These are phyloP conservation scores for Brachionus paranguensis DNA, from an alignment of 1,140 invertebrate genomes.

Conservation along the genomic window DNA sequence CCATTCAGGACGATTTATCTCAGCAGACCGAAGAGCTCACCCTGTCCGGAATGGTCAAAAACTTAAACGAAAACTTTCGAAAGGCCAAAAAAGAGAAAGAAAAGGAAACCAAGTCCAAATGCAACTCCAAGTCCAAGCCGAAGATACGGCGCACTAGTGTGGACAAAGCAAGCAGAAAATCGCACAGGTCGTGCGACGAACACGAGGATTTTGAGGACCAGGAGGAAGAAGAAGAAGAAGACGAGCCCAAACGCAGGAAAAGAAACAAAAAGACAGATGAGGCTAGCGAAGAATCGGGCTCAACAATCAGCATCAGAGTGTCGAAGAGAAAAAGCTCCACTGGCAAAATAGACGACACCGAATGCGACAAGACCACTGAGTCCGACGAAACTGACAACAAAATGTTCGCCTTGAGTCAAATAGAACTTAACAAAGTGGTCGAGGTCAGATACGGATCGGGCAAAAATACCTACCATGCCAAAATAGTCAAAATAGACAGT, in stretches of 20 bases:
- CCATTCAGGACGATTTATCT: background rate
- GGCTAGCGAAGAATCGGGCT: background rate
- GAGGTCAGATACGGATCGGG: conserved; percentile 32
- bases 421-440: conserved; percentile 8
- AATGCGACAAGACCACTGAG: background rate
- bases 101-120: background rate
- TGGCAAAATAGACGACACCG: background rate
- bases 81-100: conserved; percentile 34
- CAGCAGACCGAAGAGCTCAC: background rate
- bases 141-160: background rate
- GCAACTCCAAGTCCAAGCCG: background rate
- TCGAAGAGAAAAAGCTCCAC: background rate
- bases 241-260: background rate
- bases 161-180: background rate
- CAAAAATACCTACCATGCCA: conserved; percentile 20
- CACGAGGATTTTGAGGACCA: background rate
- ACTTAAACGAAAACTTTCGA: conserved; percentile 13
- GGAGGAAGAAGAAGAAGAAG: background rate
- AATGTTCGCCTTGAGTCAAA: background rate
- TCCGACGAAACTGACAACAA: background rate
- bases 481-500: conserved; percentile 12
- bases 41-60: background rate
- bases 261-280: background rate
- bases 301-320: background rate
- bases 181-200: background rate